Evolutionary conservation across 1,140 invertebrate genomes (phyloP).

Genomic region (Caenorhabditis tropicalis): DNA sequence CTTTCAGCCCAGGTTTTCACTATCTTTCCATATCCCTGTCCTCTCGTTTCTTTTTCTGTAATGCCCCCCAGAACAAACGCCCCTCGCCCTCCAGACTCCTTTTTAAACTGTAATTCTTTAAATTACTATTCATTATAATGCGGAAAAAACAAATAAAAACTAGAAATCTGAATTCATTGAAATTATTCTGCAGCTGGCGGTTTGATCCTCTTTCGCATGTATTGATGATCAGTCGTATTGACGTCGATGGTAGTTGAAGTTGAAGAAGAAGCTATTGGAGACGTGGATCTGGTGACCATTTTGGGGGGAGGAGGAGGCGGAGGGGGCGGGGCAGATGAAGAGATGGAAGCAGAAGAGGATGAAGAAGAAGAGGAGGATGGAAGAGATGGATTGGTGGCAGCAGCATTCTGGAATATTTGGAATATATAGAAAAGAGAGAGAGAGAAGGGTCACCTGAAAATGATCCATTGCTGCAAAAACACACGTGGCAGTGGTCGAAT

Average conservation of each 20-base stretch:
- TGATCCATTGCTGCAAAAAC: conserved; percentile 34
- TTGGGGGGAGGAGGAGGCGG: conserved; percentile 43
- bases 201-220: conserved; percentile 40
- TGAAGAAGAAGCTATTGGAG: not conserved
- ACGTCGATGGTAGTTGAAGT: not conserved
- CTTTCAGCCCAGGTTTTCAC: not conserved
- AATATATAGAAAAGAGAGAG: too few relatives aligned
- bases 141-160: conserved; percentile 26
- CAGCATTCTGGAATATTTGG: not conserved
- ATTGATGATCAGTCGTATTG: conserved; percentile 46
- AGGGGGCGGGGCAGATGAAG: conserved; percentile 13
- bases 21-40: conserved; percentile 31
- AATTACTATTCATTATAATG: not conserved
- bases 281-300: not conserved
- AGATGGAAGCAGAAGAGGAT: not conserved
- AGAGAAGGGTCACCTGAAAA: too few relatives aligned
- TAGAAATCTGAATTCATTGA: not conserved
- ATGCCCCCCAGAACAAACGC: not conserved
- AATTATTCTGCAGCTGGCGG: too few relatives aligned
- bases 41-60: not conserved
- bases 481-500: conserved; percentile 48
- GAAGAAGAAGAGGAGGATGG: not conserved
- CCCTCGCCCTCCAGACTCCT: not conserved
- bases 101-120: not conserved
- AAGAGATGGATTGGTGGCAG: not conserved